Evolutionary conservation across 2,797 vertebrate genomes (phyloP).

Genomic region (Pseudomugil tenellus): DNA sequence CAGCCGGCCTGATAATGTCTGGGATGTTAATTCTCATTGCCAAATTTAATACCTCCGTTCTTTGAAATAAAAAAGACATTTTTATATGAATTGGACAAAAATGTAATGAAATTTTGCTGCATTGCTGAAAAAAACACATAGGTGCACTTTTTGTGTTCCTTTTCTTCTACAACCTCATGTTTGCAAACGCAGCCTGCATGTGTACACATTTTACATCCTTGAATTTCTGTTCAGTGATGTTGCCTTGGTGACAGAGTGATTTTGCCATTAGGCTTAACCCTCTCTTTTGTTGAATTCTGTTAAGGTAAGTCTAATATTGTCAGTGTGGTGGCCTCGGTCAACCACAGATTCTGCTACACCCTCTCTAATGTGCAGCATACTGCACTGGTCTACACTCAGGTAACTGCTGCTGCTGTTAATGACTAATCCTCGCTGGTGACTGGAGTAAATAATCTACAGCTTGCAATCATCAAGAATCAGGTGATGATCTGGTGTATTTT

Average conservation of each 20-base stretch:
- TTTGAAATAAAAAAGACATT: neutral
- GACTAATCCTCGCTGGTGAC: constrained; percentile 27
- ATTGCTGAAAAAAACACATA: constrained; percentile 16
- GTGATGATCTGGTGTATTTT: constrained; percentile 6
- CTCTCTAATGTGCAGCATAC: constrained; percentile 6
- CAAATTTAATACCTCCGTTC: neutral
- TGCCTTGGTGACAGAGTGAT: constrained; percentile 64
- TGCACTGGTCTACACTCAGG: neutral
- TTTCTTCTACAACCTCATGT: constrained; percentile 20
- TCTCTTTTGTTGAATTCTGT: constrained; percentile 59
- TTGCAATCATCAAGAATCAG: constrained; percentile 17
- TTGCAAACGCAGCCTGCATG: constrained; percentile 18
- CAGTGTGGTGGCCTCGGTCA: constrained; percentile 49
- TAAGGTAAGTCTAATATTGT: constrained; percentile 43
- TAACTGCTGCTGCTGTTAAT: constrained; percentile 7
- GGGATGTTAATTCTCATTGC: neutral
- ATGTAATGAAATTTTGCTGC: constrained; percentile 1
- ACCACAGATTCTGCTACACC: constrained; percentile 7
- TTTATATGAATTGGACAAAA: neutral
- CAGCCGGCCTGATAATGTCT: constrained; percentile 23
- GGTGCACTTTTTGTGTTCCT: neutral
- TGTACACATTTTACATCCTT: constrained; percentile 31
- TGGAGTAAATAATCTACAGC: constrained; percentile 25
- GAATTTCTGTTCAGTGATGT: constrained; percentile 52
- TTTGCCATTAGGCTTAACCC: constrained; percentile 52